Base-by-base conservation (phyloP, 2,797 vertebrate species). In the Strix occidentalis region DNA sequence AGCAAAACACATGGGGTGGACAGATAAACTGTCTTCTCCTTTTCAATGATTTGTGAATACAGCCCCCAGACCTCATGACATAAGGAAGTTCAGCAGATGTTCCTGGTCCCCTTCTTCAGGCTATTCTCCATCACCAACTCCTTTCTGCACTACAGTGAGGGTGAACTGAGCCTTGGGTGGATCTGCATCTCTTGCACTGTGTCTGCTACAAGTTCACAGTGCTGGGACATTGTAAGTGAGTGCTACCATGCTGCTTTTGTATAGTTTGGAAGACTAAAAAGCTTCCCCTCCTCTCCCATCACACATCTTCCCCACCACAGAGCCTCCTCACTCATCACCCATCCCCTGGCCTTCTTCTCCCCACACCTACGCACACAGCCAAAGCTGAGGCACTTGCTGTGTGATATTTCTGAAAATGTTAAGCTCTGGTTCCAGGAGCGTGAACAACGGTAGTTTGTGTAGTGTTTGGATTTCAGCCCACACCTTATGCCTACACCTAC, bases 381-480 rank as follows among this genome's bases (percentile, higher is more conserved):
- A 88, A 74, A 66, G 19, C 56, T 13, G 46, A 78, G 69, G 35
- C 69, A 60, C 37, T 77, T 50, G 39, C 28, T 63, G 10, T 48
- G 31, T 64, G 60, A 1, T 33, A 96, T 31, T 84, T 80, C 68
- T 60, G 51, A 82, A 95, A 88, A 82, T 18, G 16, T 10, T 66
- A 89, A 84, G 35, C 28, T 63, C 58, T 65, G 28, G 39, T 74
- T 93, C 79, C 66, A 92, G 70, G 6, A 96, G 75, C n/a, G 56
- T 58, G 48, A 94, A 66, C 50, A 79, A 84, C 35, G 2, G 46
- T 1, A 72, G 43, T 46, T 75, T 72, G 58, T 41, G n/a, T 45
- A 64, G 56, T 41, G 77, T 63, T 82, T 94, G 90, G 87, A 80
- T 85, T 56, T 87, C 81, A 92, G 86, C 64, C 77, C 74, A 21